These are phyloP conservation scores for Pseudomyrmex cubaensis DNA, from an alignment of 1,140 invertebrate species.

Conservation along the genomic window DNA sequence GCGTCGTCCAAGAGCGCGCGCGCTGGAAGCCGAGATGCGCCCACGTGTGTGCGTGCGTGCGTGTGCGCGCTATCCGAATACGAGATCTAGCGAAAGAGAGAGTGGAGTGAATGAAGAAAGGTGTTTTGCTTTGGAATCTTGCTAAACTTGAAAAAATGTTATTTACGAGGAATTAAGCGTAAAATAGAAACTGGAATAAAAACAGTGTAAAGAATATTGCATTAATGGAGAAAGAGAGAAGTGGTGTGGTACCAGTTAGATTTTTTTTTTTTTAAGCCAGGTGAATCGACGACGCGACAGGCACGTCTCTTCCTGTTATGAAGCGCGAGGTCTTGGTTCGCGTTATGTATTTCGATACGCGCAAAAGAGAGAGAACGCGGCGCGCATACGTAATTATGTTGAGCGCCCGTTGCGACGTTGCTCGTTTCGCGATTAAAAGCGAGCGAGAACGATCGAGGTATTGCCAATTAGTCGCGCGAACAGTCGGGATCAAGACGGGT, in stretches of 20 bases:
- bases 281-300: not conserved
- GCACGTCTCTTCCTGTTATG: not conserved
- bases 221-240: not conserved
- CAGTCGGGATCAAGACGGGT: not conserved
- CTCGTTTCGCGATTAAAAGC: slow-evolving; percentile 52
- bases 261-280: not conserved
- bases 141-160: not conserved
- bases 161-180: too few species aligned
- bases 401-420: slow-evolving; percentile 8
- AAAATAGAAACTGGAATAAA: too few species aligned
- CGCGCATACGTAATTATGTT: slow-evolving; percentile 51
- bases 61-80: not conserved
- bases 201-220: not conserved
- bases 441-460: slow-evolving; percentile 57
- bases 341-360: too few species aligned
- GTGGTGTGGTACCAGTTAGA: not conserved
- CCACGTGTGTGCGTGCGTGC: slow-evolving; percentile 48
- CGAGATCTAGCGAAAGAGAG: slow-evolving; percentile 17
- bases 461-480: slow-evolving; percentile 58
- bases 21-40: slow-evolving; percentile 70
- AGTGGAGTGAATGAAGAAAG: slow-evolving; percentile 2
- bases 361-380: not conserved
- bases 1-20: slow-evolving; percentile 23
- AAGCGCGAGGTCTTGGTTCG: too few species aligned
- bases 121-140: not conserved